These are phyloP conservation scores for Amblyopsis rosae DNA, from an alignment of 2,113 vertebrate genomes.

Conservation along the genomic window DNA sequence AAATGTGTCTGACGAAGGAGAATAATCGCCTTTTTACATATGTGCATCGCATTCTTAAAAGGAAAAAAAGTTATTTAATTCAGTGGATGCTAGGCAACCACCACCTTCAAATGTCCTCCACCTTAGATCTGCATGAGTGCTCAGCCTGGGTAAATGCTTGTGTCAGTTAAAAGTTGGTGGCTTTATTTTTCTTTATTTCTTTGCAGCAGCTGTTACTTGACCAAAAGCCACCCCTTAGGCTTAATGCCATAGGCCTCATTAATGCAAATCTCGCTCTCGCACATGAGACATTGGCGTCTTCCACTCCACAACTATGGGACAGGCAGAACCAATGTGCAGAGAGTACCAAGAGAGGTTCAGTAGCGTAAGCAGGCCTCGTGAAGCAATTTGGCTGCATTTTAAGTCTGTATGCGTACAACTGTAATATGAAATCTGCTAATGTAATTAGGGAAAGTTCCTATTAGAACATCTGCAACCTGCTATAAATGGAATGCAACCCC, in stretches of 20 bases:
- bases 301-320: conserved; percentile 25
- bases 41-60: neutral
- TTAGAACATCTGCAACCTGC: no score
- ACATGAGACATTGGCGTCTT: conserved; percentile 56
- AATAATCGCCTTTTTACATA: neutral
- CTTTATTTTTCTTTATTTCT: conserved; percentile 42
- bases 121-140: conserved; percentile 35
- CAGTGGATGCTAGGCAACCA: neutral
- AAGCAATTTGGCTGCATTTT: conserved; percentile 18
- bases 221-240: conserved; percentile 52
- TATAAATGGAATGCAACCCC: no score
- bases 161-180: conserved; percentile 64
- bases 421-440: conserved; percentile 14
- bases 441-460: neutral
- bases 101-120: conserved; percentile 37
- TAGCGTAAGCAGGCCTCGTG: conserved; percentile 12
- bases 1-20: neutral
- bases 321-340: conserved; percentile 40
- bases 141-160: conserved; percentile 43
- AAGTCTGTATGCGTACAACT: conserved; percentile 25
- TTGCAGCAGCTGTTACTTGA: conserved; percentile 51
- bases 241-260: conserved; percentile 65
- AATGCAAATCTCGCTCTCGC: conserved; percentile 71
- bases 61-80: neutral
- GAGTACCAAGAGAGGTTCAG: conserved; percentile 45